These are phyloP conservation scores for Pipistrellus pygmaeus DNA, from an alignment of 2,797 vertebrate species.

Conservation along the genomic window DNA sequence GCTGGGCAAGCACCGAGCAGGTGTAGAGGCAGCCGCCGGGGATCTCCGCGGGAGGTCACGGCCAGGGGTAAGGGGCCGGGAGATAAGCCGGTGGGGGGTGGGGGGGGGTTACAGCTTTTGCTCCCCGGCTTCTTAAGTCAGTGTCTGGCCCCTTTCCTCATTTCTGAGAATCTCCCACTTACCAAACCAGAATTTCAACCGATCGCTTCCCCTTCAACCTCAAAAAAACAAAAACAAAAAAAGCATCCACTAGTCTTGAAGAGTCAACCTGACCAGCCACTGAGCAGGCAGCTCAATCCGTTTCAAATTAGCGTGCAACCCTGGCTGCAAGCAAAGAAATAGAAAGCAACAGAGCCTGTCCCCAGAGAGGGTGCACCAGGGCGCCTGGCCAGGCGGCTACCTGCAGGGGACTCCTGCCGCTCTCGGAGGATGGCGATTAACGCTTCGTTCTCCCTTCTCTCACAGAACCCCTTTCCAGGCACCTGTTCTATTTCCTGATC, in stretches of 20 bases:
- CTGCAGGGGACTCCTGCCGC: conserved; percentile 45
- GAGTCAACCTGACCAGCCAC: not conserved
- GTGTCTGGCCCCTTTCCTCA: not conserved
- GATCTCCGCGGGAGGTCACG: conserved; percentile 63
- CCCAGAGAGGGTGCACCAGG: not conserved
- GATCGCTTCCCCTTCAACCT: not conserved
- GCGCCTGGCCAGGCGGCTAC: not conserved
- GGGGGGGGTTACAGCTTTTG: not conserved
- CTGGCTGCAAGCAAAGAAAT: not conserved
- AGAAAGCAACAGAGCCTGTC: conserved; percentile 46
- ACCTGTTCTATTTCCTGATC: conserved; percentile 68
- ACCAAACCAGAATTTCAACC: conserved; percentile 29
- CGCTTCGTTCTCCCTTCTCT: not conserved
- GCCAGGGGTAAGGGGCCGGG: not conserved
- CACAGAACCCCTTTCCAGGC: not conserved
- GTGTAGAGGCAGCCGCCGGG: conserved; percentile 19
- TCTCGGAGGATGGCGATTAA: not conserved
- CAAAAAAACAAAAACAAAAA: not conserved
- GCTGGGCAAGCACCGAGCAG: not conserved
- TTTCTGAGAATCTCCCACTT: not conserved
- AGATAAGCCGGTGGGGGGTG: not conserved
- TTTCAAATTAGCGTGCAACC: not conserved
- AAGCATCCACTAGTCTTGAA: not conserved
- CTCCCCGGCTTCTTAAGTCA: not conserved
- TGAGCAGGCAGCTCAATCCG: not conserved